Evolutionary conservation across 2,797 vertebrate species (phyloP).

Genomic region (Ceryle rudis): DNA sequence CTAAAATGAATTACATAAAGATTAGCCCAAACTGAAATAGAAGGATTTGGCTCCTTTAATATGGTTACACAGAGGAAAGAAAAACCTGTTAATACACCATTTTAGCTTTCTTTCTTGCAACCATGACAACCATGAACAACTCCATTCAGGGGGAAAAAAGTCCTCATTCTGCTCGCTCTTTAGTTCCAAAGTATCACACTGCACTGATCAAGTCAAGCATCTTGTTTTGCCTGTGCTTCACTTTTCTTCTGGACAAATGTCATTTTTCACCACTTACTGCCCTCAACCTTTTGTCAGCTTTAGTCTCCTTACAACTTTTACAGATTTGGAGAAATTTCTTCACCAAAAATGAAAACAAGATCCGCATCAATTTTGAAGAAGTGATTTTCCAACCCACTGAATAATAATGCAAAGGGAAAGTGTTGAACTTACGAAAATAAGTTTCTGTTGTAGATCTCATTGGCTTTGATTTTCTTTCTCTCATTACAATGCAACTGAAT

Average conservation of each 20-base stretch:
- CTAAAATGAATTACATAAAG: background rate
- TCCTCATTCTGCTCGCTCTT: background rate
- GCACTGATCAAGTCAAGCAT: background rate
- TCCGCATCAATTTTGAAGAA: background rate
- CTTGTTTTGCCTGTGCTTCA: background rate
- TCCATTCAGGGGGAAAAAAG: background rate
- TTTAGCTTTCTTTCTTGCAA: background rate
- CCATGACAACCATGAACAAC: background rate
- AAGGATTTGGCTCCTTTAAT: background rate
- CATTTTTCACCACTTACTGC: background rate
- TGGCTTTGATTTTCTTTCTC: background rate
- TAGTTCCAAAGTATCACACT: background rate
- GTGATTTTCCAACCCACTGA: background rate
- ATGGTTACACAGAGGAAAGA: background rate
- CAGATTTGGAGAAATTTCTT: background rate
- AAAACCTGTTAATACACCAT: background rate
- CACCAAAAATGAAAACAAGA: background rate
- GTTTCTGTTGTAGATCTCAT: background rate
- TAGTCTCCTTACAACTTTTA: background rate
- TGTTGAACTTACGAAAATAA: background rate
- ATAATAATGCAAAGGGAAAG: background rate
- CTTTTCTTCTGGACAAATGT: background rate
- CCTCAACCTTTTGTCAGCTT: background rate
- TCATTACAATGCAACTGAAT: background rate
- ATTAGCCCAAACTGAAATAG: background rate